Conservation (phyloP, 64 coral and sea anemone genomes). For the Orbicella faveolata region DNA sequence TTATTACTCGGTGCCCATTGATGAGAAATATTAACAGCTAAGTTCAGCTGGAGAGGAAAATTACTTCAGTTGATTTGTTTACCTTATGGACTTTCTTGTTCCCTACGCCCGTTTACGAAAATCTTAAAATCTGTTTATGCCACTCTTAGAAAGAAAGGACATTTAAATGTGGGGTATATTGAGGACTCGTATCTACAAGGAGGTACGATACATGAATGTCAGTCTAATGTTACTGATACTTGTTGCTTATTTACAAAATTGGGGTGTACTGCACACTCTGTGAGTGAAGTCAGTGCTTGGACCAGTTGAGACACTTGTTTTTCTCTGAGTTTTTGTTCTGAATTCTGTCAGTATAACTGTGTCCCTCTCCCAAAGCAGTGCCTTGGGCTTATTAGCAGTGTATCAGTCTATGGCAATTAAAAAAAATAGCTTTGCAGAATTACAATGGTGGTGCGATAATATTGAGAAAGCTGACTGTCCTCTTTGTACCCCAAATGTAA, state of each 20-base stretch:
- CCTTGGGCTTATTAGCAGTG: not conserved
- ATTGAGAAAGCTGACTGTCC: too few species aligned
- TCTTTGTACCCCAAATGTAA: not conserved
- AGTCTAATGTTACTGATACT: slow-evolving; percentile 40
- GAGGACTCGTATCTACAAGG: slow-evolving; percentile 58
- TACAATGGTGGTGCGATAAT: too few species aligned
- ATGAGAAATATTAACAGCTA: slow-evolving; percentile 31
- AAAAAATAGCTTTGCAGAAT: too few species aligned
- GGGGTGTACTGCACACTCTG: slow-evolving; percentile 4
- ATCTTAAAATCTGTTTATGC: slow-evolving; percentile 37
- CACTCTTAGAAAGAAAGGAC: slow-evolving; percentile 27
- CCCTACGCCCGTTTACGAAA: slow-evolving; percentile 33
- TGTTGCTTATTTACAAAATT: slow-evolving; percentile 40
- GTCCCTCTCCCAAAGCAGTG: not conserved
- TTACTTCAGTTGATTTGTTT: slow-evolving; percentile 46
- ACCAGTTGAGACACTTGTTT: too few species aligned
- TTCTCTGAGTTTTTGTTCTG: too few species aligned
- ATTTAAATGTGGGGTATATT: slow-evolving; percentile 50
- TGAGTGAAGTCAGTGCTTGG: too few species aligned
- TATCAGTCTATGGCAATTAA: too few species aligned
- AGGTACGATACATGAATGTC: slow-evolving; percentile 46
- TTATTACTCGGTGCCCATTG: slow-evolving; percentile 49
- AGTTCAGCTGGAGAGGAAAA: slow-evolving; percentile 37
- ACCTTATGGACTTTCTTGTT: slow-evolving; percentile 37
- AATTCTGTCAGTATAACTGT: slow-evolving; percentile 2